Evolutionary conservation across 2,888 invertebrate species (phyloP).

Genomic region (Myopa tessellatipennis): DNA sequence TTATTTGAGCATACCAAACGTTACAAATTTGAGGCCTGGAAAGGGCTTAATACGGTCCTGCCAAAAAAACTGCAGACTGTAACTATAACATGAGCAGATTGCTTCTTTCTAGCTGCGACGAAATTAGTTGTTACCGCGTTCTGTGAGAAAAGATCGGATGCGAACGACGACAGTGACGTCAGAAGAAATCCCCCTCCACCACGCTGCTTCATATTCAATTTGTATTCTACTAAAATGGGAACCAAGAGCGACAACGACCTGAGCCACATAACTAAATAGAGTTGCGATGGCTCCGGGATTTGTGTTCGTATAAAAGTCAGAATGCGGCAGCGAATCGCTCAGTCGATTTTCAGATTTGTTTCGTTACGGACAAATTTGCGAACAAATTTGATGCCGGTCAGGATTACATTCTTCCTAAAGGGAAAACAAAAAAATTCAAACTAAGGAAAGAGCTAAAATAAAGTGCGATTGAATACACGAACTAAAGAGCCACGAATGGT

Average conservation of each 20-base stretch:
- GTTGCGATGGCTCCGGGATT: background rate
- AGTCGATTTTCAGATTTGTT: constrained; percentile 67
- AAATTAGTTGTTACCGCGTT: background rate
- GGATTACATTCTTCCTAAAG: background rate
- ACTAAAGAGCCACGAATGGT: background rate
- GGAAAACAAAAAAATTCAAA: background rate
- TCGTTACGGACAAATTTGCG: constrained; percentile 65
- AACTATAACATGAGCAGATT: background rate
- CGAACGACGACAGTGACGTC: background rate
- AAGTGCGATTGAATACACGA: background rate
- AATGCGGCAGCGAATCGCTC: constrained; percentile 46
- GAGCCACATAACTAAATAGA: background rate
- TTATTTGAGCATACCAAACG: background rate
- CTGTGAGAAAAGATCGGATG: background rate
- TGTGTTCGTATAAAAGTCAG: constrained; percentile 52
- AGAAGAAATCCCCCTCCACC: constrained; percentile 10
- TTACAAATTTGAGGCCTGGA: background rate
- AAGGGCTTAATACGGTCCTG: background rate
- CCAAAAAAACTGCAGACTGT: background rate
- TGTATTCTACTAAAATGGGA: constrained; percentile 8
- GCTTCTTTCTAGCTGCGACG: background rate
- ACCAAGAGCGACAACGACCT: background rate
- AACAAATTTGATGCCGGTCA: constrained; percentile 17
- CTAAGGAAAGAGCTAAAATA: background rate
- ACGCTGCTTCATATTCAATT: background rate